Base-by-base conservation (phyloP, 2,888 invertebrate species). In the Agrotis segetum region DNA sequence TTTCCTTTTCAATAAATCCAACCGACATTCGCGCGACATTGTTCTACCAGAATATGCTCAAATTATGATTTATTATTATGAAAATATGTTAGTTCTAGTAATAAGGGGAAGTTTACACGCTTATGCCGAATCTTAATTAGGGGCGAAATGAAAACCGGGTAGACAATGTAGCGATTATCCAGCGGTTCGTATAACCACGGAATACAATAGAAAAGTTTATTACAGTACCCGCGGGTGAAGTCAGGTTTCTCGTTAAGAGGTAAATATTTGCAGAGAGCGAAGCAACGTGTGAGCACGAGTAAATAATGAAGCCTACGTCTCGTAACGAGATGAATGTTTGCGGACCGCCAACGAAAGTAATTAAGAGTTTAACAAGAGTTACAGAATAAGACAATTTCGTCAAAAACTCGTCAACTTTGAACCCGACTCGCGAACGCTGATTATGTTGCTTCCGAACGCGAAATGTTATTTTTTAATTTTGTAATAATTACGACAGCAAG, bases 291-390 rank as follows among this genome's bases (percentile, higher is more conserved):
- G 90, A 92, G 93, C 87, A 90, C 90, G 88, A 90, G 93, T 90
- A 95, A 95, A 95, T 95, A 95, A 95, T 94, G 93, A 92, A 93
- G 92, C 91, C 93, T 94, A 93, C 91, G 89, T 87, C 84, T 89
- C 86, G 92, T 92, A 92, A 94, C 93, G 89, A 93, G 93, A 94
- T 91, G 93, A 91, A 93, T 96, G 94, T 95, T 95, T 95, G 95
- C 92, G 91, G 95, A 93, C 92, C 90, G 91, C 95, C 93, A 88
- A 84, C 89, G 90, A 92, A 94, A 94, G 94, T 94, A 95, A 95
- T 95, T 95, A 95, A 93, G 93, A 94, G 91, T 94, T 94, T 89
- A 93, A 92, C 93, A 93, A 90, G 91, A 91, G 89, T 91, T 90
- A 89, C 86, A 83, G 85, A 90, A 91, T 90, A 92, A 92, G 89